Conservation (phyloP, 2,797 vertebrate species). For the Apogon hyalosoma region DNA sequence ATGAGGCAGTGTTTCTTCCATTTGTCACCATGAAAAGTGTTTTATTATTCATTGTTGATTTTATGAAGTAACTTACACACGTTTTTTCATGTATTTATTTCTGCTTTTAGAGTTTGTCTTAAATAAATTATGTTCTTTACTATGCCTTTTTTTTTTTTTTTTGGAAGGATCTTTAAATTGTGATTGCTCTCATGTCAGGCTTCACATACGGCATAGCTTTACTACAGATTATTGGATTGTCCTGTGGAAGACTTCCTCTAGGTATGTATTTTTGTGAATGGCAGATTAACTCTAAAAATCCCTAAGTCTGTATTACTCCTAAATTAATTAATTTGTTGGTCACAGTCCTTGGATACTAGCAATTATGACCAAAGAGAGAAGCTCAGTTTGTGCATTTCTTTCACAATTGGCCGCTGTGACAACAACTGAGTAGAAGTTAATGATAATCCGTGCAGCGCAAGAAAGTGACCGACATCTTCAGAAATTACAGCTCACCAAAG, state of each 20-base stretch:
- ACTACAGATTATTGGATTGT: background rate
- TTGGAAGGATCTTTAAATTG: background rate
- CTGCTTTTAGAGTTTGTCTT: constrained; percentile 80
- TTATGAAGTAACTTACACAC: constrained; percentile 66
- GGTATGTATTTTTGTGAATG: background rate
- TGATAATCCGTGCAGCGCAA: constrained; percentile 1
- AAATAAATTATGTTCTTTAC: constrained; percentile 86
- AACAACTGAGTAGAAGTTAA: constrained; percentile 11
- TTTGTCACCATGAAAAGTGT: constrained; percentile 75
- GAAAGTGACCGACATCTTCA: constrained; percentile 5
- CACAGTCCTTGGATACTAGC: background rate
- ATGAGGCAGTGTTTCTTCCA: constrained; percentile 58
- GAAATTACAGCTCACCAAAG: constrained; percentile 43
- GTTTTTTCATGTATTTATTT: constrained; percentile 84
- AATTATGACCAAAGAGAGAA: constrained; percentile 16
- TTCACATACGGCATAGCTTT: constrained; percentile 3
- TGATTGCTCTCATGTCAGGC: background rate
- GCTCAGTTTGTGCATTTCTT: constrained; percentile 10
- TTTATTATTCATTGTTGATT: constrained; percentile 65
- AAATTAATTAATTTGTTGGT: background rate
- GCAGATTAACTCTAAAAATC: background rate
- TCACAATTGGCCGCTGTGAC: constrained; percentile 14
- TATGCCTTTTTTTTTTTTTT: constrained; percentile 37
- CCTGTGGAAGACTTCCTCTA: background rate
- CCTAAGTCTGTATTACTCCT: too few species aligned